Base-by-base conservation (phyloP, 2,888 invertebrate species). In the Calameuta idolon region DNA sequence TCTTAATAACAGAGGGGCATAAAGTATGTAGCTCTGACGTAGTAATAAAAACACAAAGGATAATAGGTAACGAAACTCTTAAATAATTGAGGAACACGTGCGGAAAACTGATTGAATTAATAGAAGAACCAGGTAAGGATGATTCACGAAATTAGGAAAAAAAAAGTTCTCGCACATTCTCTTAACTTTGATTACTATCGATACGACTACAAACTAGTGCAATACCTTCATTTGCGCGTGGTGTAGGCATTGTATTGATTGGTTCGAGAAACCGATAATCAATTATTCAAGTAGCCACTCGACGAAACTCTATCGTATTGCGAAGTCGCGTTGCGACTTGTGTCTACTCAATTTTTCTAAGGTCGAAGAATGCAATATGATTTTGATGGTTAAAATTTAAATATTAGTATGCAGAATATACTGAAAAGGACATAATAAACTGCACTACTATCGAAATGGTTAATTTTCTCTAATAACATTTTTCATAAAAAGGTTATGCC, bases 271-370 rank as follows among this genome's bases (percentile, higher is more conserved):
- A 79, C 79, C 81, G 81, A 87, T 89, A 1, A 55, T 55, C 84
- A 88, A 87, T 89, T 88, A 90, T 90, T 89, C 84, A 90, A 85
- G 82, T 82, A 84, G 78, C 82, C 78, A 85, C 82, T 84, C 86
- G 79, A 85, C 84, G 81, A 80, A 83, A 81, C 79, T 79, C 79
- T 80, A 77, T 79, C 82, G 81, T 79, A 80, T 83, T 83, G 71
- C 74, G 76, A 34, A 23, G 37, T 34, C 76, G 77, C 31, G 30
- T 30, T 33, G 0, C 71, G 11, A 71, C 30, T 75, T 77, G 35
- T 69, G 68, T 40, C 34, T 23, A 37, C 37, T n/a, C 11, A 71
- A 76, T 71, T 15, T 23, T 55, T 2, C 23, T 55, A 9, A 55
- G 23, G 55, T 40, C 15, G 35, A 40, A 5, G 15, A 40, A 5